These are phyloP conservation scores for Chlorodrepanis virens DNA, from an alignment of 2,113 vertebrate genomes.

Conservation along the genomic window DNA sequence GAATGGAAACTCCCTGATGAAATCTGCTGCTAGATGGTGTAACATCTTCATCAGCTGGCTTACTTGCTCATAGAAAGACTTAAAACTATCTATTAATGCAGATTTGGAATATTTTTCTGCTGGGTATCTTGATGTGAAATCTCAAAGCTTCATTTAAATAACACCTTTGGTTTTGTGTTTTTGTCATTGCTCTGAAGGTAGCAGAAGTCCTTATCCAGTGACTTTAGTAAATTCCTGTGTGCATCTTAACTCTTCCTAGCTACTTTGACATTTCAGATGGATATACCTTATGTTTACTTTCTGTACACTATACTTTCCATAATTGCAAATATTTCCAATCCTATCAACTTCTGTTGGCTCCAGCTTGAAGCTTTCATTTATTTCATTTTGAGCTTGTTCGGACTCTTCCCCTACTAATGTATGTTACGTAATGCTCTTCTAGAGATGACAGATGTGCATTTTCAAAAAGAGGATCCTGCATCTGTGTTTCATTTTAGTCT, in stretches of 20 bases:
- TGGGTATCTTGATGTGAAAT: not conserved
- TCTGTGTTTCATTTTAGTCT: not conserved
- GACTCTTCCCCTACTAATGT: constrained; percentile 8
- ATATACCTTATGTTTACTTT: not conserved
- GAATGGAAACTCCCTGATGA: not conserved
- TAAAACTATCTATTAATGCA: not conserved
- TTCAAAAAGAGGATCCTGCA: constrained; percentile 37
- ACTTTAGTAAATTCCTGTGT: not conserved
- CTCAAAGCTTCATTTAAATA: not conserved
- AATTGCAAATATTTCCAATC: not conserved
- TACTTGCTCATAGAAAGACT: not conserved
- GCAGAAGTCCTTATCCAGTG: not conserved
- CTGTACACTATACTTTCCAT: not conserved
- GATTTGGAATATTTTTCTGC: not conserved
- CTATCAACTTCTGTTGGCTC: not conserved
- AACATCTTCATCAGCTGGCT: not conserved
- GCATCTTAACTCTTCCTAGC: not conserved
- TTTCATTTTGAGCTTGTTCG: not conserved
- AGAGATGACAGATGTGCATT: constrained; percentile 41
- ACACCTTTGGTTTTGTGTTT: not conserved
- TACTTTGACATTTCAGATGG: not conserved
- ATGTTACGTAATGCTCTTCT: constrained; percentile 24
- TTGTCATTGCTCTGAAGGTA: not conserved
- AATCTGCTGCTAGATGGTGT: not conserved
- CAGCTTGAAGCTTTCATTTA: constrained; percentile 5